A percentile compares a stretch with the other conserved stretches of the same genome.
These are phyloP conservation scores for Gastracanthus pulcherrimus DNA, from an alignment of 2,888 invertebrate species.

Conservation along the genomic window DNA sequence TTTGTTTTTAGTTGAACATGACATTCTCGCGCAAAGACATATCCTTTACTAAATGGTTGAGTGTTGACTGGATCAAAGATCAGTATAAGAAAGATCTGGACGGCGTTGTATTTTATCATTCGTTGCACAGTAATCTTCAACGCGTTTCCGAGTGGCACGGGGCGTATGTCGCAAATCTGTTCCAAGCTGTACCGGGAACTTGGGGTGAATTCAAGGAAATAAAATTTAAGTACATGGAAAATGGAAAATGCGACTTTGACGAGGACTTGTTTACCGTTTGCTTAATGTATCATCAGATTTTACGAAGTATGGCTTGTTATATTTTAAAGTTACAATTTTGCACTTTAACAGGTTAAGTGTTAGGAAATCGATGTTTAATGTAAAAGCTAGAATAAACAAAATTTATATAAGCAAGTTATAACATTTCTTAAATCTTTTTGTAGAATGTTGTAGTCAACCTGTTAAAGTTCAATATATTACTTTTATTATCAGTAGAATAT, in stretches of 20 bases:
- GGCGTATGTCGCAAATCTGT: neutral
- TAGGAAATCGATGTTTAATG: too few species aligned
- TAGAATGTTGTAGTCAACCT: neutral
- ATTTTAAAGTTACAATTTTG: neutral
- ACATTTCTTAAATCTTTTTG: too few species aligned
- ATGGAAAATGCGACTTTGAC: slow-evolving; percentile 8
- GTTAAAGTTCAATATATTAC: neutral
- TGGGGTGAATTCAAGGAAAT: slow-evolving; percentile 25
- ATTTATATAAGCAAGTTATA: neutral
- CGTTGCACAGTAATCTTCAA: neutral
- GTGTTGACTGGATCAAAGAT: neutral
- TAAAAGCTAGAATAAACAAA: neutral
- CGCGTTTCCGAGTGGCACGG: neutral
- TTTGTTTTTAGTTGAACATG: slow-evolving; percentile 33
- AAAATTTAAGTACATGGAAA: neutral
- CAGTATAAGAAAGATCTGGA: slow-evolving; percentile 36
- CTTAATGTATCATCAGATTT: slow-evolving; percentile 32
- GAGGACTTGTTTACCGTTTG: slow-evolving; percentile 41
- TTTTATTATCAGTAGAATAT: neutral
- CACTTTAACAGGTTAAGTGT: neutral
- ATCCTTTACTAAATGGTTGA: slow-evolving; percentile 28
- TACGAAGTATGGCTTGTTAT: slow-evolving; percentile 33
- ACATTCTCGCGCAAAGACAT: slow-evolving; percentile 27
- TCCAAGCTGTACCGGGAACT: neutral
- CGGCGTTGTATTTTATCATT: neutral